A percentile compares a stretch with the other conserved stretches of the same genome.
Evolutionary conservation across 2,113 vertebrate genomes (phyloP).

Genomic region (Fregetta grallaria): DNA sequence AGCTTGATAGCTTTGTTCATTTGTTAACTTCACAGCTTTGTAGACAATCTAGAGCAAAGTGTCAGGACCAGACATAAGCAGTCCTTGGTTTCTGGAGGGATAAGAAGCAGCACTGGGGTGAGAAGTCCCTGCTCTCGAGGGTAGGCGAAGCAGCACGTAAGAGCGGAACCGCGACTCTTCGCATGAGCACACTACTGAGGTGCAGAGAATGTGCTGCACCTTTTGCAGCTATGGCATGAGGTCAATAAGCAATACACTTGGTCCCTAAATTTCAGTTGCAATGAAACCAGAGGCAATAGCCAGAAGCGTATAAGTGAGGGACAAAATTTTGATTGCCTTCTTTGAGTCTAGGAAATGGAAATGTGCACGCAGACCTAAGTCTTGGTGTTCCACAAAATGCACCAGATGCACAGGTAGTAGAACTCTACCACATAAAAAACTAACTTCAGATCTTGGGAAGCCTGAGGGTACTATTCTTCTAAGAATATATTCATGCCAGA

Average conservation of each 20-base stretch:
- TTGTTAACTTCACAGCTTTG: neutral
- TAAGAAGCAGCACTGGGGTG: neutral
- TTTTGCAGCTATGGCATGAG: neutral
- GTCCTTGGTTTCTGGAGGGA: neutral
- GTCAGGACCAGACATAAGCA: neutral
- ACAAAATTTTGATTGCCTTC: neutral
- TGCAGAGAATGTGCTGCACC: neutral
- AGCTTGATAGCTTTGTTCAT: neutral
- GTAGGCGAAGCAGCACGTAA: neutral
- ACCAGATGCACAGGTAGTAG: neutral
- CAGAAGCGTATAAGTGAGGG: neutral
- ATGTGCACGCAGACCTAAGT: neutral
- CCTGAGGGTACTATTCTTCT: neutral
- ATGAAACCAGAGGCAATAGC: neutral
- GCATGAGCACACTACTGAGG: fast-evolving
- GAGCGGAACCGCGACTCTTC: fast-evolving
- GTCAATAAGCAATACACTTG: neutral
- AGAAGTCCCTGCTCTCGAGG: neutral
- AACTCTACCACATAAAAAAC: neutral
- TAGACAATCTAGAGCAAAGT: neutral
- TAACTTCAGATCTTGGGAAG: neutral
- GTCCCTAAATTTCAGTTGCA: neutral
- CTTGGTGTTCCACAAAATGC: neutral
- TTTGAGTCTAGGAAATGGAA: neutral
- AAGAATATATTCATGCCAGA: neutral